Base-by-base conservation (phyloP, 1,140 invertebrate genomes). In the Microplitis demolitor region DNA sequence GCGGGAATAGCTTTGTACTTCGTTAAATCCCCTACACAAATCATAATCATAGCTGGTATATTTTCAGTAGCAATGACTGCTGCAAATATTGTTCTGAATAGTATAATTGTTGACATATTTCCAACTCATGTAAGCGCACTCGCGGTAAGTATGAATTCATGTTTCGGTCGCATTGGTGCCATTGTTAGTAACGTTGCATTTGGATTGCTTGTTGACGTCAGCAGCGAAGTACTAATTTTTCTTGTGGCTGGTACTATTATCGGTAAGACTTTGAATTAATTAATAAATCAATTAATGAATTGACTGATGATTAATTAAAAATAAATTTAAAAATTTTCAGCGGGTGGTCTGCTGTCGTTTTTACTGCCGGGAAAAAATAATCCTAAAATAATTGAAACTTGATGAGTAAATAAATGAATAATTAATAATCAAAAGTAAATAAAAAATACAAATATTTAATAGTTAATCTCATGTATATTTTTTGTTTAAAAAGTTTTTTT, bases 1-100 rank as follows among this genome's bases (percentile, higher is more conserved):
- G 83, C 84, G 11, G 84, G 85, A 8, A 81, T 86, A 14, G 79
- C 77, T 4, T 88, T 90, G 61, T 90, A 89, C 74, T 88, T 88
- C 71, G 80, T 90, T 3, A 82, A 74, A 14, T 87, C 87, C 4
- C 83, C 88, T 8, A 72, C 82, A 8, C 85, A 88, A 72, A 88
- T 90, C 74, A 77, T 91, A 4, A 74, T 89, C 2, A 80, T 89
- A 9, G 84, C 88, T 8, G 89, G 88, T 69, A 72, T 90, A 31
- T 91, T 90, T 76, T 89, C 89, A 69, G 74, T 89, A 3, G 82
- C 84, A 13, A 88, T 89, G 78, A 86, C 88, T 11, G 90, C 89
- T 37, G 89, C 87, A 4, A 91, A 91, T 80, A 88, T 90, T 69
- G 87, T 88, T 4, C 79, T 90, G 5, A 85, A 88, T 37, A 87